Conservation (phyloP, 2,113 vertebrate species). For the Thryonomys swinderianus region DNA sequence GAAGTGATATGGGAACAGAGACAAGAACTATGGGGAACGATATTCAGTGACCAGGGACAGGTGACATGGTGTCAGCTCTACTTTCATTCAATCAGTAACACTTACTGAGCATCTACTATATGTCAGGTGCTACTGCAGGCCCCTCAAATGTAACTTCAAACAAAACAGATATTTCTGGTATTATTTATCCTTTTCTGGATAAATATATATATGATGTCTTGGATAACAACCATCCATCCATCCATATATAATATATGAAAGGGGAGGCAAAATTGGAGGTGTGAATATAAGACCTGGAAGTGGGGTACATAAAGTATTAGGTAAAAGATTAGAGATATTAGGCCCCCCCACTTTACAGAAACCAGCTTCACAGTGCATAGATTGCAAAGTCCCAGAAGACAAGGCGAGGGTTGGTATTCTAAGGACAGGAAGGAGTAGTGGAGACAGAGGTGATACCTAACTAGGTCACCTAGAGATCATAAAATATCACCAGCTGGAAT, state of each 20-base stretch:
- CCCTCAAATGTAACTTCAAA: background rate
- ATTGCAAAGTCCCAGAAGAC: background rate
- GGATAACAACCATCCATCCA: background rate
- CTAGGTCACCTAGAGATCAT: background rate
- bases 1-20: background rate
- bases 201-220: too few relatives aligned
- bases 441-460: background rate
- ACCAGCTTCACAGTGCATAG: background rate
- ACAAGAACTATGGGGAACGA: background rate
- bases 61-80: background rate
- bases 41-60: background rate
- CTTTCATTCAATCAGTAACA: background rate
- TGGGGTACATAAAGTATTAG: background rate
- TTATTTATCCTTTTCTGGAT: background rate
- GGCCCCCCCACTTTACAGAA: background rate
- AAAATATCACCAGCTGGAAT: slow-evolving; percentile 32
- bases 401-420: background rate
- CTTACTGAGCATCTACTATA: background rate
- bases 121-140: background rate
- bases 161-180: background rate
- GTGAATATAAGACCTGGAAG: background rate
- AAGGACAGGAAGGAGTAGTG: background rate
- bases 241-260: background rate
- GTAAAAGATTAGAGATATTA: background rate
- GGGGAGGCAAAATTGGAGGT: background rate